Base-by-base conservation (phyloP, 1,140 invertebrate genomes). In the Apis florea region DNA sequence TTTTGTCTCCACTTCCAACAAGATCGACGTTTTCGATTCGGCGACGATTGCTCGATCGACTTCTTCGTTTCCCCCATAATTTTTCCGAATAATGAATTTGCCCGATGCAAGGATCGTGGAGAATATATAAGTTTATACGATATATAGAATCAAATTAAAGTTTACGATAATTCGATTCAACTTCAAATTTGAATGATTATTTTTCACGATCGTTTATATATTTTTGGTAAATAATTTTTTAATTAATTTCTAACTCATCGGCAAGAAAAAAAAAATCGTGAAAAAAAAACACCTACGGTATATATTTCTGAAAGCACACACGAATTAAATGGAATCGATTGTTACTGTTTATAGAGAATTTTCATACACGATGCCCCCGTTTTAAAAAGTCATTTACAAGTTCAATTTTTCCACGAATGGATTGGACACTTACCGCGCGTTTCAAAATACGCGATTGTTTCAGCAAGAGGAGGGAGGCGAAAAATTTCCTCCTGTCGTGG, bases 1-100 rank as follows among this genome's bases (percentile, higher is more conserved):
- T 72, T 87, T 85, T 89, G 40, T n/a, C 21, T 24, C 0, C n/a
- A 19, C 21, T 64, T 40, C 15, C 78, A 63, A 87, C 79, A 79
- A 72, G 63, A 69, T 58, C 72, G 61, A 47, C 54, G 63, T n/a
- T n/a, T n/a, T 72, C 84, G 85, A 88, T 88, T 88, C 83, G n/a
- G 53, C 76, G 64, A 70, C 79, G 63, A 87, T 87, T 82, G 86
- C 82, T 82, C 75, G 78, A 85, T 76, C 67, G n/a, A n/a, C n/a
- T n/a, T n/a, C n/a, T n/a, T n/a, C n/a, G n/a, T n/a, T n/a, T n/a
- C n/a, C n/a, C n/a, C n/a, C n/a, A n/a, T n/a, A n/a, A n/a, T n/a
- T n/a, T n/a, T n/a, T n/a, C n/a, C n/a, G n/a, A n/a, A n/a, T n/a
- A n/a, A n/a, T n/a, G n/a, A n/a, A n/a, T n/a, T n/a, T n/a, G n/a